Evolutionary conservation across 2,113 vertebrate genomes (phyloP).

Genomic region (Micronycteris hirsuta): DNA sequence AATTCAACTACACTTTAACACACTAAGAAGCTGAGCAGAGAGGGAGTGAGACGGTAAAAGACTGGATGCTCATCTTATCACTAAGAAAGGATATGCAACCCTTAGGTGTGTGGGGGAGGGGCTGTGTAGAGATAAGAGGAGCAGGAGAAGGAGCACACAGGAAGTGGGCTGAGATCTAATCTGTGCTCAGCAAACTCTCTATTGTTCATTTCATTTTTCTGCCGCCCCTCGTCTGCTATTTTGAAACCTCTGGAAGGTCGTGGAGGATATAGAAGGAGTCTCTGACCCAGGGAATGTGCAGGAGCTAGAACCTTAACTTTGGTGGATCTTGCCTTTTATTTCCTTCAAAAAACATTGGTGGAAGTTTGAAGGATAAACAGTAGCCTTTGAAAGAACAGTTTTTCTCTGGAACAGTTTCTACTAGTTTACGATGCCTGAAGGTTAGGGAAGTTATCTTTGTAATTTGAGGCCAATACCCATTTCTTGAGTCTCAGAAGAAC

Average conservation of each 20-base stretch:
- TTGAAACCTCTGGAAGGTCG: neutral
- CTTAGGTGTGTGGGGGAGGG: neutral
- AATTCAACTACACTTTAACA: neutral
- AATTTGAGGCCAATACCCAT: neutral
- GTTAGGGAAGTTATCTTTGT: conserved; percentile 33
- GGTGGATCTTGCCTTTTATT: neutral
- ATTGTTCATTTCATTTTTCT: neutral
- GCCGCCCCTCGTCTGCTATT: neutral
- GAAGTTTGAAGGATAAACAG: neutral
- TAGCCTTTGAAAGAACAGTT: conserved; percentile 8
- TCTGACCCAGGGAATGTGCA: neutral
- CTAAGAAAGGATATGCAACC: neutral
- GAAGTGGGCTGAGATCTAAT: neutral
- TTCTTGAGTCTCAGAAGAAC: conserved; percentile 3
- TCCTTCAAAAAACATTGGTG: neutral
- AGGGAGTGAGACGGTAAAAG: neutral
- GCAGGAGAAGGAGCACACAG: neutral
- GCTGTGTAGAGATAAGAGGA: neutral
- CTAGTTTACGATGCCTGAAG: neutral
- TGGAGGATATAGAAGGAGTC: neutral
- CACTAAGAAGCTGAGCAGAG: neutral
- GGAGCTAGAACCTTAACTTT: neutral
- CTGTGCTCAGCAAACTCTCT: neutral
- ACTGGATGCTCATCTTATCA: neutral
- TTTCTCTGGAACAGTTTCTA: neutral